Evolutionary conservation across 2,113 vertebrate species (phyloP), one percentile per base, ranked within the genome.

Genomic region (Semicossyphus pulcher): DNA sequence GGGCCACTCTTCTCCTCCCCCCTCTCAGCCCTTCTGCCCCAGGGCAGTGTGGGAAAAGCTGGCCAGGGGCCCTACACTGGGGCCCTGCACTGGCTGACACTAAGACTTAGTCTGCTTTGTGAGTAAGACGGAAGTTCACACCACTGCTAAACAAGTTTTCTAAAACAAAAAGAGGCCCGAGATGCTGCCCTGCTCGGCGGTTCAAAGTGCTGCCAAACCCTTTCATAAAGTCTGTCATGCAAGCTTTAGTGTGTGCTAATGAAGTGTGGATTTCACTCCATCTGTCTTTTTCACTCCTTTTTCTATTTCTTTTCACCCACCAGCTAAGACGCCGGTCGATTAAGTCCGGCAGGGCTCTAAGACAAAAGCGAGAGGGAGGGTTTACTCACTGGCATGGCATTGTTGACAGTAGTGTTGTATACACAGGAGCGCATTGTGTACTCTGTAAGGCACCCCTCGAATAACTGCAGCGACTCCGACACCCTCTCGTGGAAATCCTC

Each of bases 401-500:
- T 96, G 93, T 96, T 97, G 51, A 98, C 92, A 26, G 94, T 96
- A 81, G 95, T 97, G 94, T 98, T 99, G 94, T 99, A 99, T 70
- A 96, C 95, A 12, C 97, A 99, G 91, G 97, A 95, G 21, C 96
- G 93, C 85, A 98, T 83, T 0, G 95, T 95, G 72, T 72, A 95
- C 78, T 95, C 95, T 3, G 90, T 85, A 88, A 99, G 68, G 48
- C 97, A 99, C 23, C 84, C 93, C 73, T 96, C 96, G 47, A 99
- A 98, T 58, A 98, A 90, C 93, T 97, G 96, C 91, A 99, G 93
- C 0, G 97, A 98, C 29, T 99, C 97, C 0, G 95, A 94, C 91
- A 98, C 97, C 49, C 97, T 97, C 64, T 98, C 96, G 0, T 99
- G 97, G 89, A 99, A 99, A 81, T 98, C 97, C 65, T 99, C 97